Percentiles rank a stretch among this genome's conserved stretches.
phyloP scores from a whole-genome alignment of 2,888 invertebrate species.

The Caradrina clavipalpis region DNA sequence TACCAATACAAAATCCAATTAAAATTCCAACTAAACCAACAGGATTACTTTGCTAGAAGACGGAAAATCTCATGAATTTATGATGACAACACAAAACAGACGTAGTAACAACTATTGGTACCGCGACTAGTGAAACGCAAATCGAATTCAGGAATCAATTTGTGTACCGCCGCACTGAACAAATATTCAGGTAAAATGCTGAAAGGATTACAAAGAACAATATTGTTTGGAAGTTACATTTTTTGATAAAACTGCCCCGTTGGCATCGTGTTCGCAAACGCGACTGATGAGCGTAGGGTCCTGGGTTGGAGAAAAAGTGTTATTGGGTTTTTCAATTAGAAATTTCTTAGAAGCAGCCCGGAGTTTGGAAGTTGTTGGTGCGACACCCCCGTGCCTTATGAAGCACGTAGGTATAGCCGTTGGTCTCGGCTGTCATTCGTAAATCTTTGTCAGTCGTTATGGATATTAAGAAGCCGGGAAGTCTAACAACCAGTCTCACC shows the following conservation, averaged over 20 bases:
- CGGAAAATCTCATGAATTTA: conserved; percentile 45
- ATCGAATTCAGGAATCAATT: conserved; percentile 83
- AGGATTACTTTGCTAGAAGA: conserved; percentile 35
- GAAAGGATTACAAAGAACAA: conserved; percentile 74
- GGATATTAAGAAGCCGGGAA: too few species aligned
- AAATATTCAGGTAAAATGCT: conserved; percentile 83
- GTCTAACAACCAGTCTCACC: too few species aligned
- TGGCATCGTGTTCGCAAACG: too few species aligned
- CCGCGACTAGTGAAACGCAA: conserved; percentile 71
- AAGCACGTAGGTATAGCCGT: too few species aligned
- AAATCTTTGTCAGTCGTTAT: too few species aligned
- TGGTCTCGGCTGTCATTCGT: too few species aligned
- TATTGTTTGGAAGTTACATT: background rate
- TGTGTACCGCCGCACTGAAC: conserved; percentile 75
- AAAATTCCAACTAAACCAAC: conserved; percentile 31
- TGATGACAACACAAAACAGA: conserved; percentile 29
- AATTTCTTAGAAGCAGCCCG: too few species aligned
- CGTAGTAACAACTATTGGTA: conserved; percentile 50
- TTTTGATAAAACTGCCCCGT: background rate
- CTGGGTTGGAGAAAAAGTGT: too few species aligned
- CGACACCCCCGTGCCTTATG: too few species aligned
- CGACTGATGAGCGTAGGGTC: too few species aligned
- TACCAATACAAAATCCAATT: conserved; percentile 20
- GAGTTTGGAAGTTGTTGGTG: too few species aligned
- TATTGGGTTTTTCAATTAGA: too few species aligned